Evolutionary conservation across 1,140 invertebrate species (phyloP), one percentile per base, ranked within the genome.

Genomic region (Drosophila sp.): DNA sequence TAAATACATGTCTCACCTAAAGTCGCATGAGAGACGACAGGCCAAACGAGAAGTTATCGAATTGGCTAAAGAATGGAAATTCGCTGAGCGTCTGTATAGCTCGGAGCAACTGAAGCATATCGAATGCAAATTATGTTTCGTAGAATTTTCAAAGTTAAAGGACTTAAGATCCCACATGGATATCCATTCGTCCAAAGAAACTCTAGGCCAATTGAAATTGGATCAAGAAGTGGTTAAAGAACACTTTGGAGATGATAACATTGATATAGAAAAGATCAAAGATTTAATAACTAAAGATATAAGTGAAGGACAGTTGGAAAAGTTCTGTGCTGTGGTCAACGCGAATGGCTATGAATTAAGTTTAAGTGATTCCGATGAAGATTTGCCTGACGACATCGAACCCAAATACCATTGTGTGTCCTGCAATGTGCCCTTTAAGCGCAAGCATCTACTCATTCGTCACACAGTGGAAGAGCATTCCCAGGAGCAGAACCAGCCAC

Each of bases 311-410:
- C 17, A 61, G 0, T 35, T 68, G 17, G 72, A 79, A 0, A 87
- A 85, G 17, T 92, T 72, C 44, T 79, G 73, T 30, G 50, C 58
- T 2, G 50, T 92, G 1, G 56, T 90, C 1, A 92, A 91, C 60
- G 70, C 64, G 5, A 58, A 83, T 67, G 91, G 91, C 2, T 91
- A 89, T 41, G 91, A 92, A 68, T 60, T 91, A 29, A 60, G 71
- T 10, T 23, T 92, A 5, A 80, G 64, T 55, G 91, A 92, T 32
- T 90, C 91, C 0, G 91, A 92, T 55, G 86, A 83, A 7, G 76
- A 90, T 5, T 38, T 54, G 30, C 4, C 29, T 3, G 1, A 25
- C 0, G 71, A 25, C 2, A 3, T 1, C 5, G 25, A 73, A 4
- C 4, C 65, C 0, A 65, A 66, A 54, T 91, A 91, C 38, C 50